phyloP scores from a whole-genome alignment of 1,140 invertebrate genomes.

The Eufriesea mexicana region DNA sequence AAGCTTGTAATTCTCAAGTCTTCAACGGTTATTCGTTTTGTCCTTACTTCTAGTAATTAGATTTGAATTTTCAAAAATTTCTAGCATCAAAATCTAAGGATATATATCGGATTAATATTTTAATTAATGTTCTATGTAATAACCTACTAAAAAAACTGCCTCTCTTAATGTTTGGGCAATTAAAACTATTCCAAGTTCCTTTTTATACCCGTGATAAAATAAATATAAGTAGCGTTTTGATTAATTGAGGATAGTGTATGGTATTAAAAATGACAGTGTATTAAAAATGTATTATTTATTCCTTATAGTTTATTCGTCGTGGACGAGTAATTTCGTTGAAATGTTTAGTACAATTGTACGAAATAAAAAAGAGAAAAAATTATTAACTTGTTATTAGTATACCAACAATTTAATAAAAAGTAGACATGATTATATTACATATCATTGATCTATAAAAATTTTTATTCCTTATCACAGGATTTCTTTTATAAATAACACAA shows the following conservation, averaged over 20 bases:
- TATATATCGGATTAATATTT: constrained; percentile 36
- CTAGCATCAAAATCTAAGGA: constrained; percentile 12
- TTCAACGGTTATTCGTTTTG: constrained; percentile 58
- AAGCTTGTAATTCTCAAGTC: constrained; percentile 74
- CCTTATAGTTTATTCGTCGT: constrained; percentile 35
- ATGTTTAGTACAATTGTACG: constrained; percentile 30
- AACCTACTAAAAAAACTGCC: constrained; percentile 34
- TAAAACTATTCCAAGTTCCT: constrained; percentile 48
- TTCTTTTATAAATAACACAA: constrained; percentile 10
- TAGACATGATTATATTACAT: constrained; percentile 33
- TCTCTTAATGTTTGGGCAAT: constrained; percentile 41
- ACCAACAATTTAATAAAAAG: constrained; percentile 18
- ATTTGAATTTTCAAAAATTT: constrained; percentile 40
- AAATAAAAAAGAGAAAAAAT: constrained; percentile 16
- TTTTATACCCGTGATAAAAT: constrained; percentile 59
- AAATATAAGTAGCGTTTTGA: constrained; percentile 49
- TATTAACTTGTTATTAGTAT: constrained; percentile 22
- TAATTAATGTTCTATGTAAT: constrained; percentile 30
- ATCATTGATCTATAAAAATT: constrained; percentile 38
- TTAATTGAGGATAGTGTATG: constrained; percentile 41
- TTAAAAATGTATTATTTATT: constrained; percentile 45
- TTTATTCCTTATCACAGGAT: constrained; percentile 36
- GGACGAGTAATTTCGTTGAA: constrained; percentile 36
- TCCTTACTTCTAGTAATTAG: constrained; percentile 57
- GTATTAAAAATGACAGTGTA: too few relatives aligned